Conservation (phyloP, 2,888 invertebrate genomes). For the Lobophora halterata region DNA sequence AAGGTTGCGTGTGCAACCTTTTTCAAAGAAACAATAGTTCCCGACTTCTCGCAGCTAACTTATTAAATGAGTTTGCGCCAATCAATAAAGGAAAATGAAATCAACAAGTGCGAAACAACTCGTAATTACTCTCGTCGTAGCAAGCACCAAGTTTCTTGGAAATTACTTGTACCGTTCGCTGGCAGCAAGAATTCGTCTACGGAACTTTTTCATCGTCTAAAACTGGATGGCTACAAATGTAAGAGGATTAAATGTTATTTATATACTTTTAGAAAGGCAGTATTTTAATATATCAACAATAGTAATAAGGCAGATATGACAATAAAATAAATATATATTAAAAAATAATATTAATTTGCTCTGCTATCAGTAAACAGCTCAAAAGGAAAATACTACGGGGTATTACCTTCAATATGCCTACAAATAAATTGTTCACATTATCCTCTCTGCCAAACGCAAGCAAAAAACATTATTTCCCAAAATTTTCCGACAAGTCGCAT, state of each 20-base stretch:
- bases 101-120: constrained; percentile 51
- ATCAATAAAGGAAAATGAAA: constrained; percentile 45
- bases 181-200: constrained; percentile 27
- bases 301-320: too few species aligned
- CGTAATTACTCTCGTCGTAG: constrained; percentile 46
- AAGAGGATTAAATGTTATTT: too few species aligned
- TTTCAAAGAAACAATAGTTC: not conserved
- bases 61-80: constrained; percentile 46
- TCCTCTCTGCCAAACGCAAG: too few species aligned
- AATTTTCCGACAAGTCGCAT: not conserved
- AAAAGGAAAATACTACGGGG: too few species aligned
- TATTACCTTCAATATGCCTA: not conserved
- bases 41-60: constrained; percentile 12
- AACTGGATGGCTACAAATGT: too few species aligned
- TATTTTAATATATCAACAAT: too few species aligned
- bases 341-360: too few species aligned
- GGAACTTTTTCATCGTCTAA: constrained; percentile 22
- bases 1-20: not conserved
- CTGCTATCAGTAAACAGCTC: too few species aligned
- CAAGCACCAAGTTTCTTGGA: constrained; percentile 36
- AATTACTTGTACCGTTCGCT: constrained; percentile 36
- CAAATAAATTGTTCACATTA: not conserved
- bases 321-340: too few species aligned
- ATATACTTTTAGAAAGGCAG: too few species aligned
- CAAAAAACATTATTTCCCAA: constrained; percentile 1